These are phyloP conservation scores for Lasioglossum baleicum DNA, from an alignment of 1,140 invertebrate genomes.

Conservation along the genomic window DNA sequence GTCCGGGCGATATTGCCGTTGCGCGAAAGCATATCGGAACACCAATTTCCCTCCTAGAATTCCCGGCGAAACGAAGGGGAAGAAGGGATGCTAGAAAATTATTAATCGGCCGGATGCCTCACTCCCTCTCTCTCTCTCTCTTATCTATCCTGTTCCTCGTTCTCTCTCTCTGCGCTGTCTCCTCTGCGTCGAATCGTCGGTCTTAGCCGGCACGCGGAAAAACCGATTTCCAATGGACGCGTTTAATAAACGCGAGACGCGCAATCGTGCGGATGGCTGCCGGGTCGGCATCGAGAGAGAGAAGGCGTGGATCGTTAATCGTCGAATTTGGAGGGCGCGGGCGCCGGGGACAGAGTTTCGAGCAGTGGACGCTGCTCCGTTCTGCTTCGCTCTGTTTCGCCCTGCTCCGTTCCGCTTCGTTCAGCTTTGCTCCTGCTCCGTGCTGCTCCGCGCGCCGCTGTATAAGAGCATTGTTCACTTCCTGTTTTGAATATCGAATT, in stretches of 20 bases:
- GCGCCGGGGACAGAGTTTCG: not conserved
- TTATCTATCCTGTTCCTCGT: not conserved
- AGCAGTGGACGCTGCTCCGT: slow-evolving; percentile 11
- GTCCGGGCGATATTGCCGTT: not conserved
- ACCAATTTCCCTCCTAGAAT: not conserved
- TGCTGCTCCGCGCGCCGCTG: slow-evolving; percentile 6
- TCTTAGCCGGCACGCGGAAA: not conserved
- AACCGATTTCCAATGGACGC: slow-evolving; percentile 3
- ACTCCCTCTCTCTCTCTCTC: slow-evolving; percentile 17
- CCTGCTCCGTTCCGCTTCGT: too few species aligned
- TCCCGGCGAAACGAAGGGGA: not conserved
- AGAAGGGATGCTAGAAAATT: slow-evolving; percentile 24
- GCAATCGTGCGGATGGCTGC: not conserved
- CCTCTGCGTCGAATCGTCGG: not conserved
- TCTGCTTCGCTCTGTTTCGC: too few species aligned
- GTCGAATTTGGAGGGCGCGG: slow-evolving; percentile 44
- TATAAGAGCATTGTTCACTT: slow-evolving; percentile 67
- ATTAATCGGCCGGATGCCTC: slow-evolving; percentile 32
- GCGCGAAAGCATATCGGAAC: not conserved
- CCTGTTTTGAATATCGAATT: slow-evolving; percentile 74
- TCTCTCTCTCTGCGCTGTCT: not conserved
- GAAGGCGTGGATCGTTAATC: slow-evolving; percentile 34
- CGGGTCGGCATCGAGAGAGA: not conserved
- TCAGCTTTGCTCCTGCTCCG: too few species aligned
- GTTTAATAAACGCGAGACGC: not conserved